Conservation (phyloP, 2,888 invertebrate species). For the Agonopterix subpropinquella region DNA sequence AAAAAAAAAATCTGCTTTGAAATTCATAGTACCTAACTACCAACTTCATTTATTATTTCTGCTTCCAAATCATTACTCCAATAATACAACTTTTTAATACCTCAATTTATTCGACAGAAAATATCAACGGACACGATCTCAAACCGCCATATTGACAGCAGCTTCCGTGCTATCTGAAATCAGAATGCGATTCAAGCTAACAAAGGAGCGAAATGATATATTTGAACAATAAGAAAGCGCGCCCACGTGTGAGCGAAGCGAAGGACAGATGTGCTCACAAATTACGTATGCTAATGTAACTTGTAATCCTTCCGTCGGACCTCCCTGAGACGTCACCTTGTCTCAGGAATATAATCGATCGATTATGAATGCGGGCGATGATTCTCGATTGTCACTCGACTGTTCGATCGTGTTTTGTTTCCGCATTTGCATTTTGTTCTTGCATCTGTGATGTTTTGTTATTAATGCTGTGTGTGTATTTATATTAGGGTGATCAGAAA, state of each 20-base stretch:
- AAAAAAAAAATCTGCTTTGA: too few species aligned
- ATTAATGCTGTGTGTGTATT: too few species aligned
- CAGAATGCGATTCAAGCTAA: slow-evolving; percentile 32
- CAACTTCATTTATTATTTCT: too few species aligned
- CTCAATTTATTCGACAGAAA: slow-evolving; percentile 33
- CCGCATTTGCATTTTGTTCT: slow-evolving; percentile 19
- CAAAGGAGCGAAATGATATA: slow-evolving; percentile 48
- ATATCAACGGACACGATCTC: slow-evolving; percentile 29
- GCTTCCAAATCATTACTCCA: neutral
- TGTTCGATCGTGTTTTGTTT: slow-evolving; percentile 21
- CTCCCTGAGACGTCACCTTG: slow-evolving; percentile 47
- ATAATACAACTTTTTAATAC: slow-evolving; percentile 13
- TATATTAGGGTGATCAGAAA: too few species aligned
- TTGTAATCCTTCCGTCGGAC: slow-evolving; percentile 70
- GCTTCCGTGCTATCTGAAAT: slow-evolving; percentile 46
- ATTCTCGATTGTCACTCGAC: slow-evolving; percentile 25
- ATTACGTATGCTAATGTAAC: slow-evolving; percentile 70
- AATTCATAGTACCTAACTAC: too few species aligned
- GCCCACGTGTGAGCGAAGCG: slow-evolving; percentile 39
- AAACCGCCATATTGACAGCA: slow-evolving; percentile 29
- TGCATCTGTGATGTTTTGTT: too few species aligned
- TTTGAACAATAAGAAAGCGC: slow-evolving; percentile 59
- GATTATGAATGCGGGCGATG: slow-evolving; percentile 46
- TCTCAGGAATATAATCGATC: slow-evolving; percentile 50
- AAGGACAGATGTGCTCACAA: slow-evolving; percentile 56